phyloP scores from a whole-genome alignment of 2,113 vertebrate genomes.

The Entelurus aequoreus region DNA sequence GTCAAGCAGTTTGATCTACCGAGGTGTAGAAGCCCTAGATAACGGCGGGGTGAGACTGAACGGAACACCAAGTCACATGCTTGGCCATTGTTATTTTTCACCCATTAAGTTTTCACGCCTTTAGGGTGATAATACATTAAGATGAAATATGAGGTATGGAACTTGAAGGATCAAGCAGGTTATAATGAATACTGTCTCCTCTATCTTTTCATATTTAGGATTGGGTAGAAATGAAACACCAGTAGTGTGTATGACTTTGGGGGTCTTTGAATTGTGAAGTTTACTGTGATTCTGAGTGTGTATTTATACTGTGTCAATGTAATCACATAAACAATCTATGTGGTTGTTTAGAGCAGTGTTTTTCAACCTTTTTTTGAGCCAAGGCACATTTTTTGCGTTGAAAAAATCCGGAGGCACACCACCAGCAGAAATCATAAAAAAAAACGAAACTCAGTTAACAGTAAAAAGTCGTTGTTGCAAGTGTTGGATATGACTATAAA shows the following conservation, averaged over 20 bases:
- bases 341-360: no score
- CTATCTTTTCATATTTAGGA: constrained; percentile 51
- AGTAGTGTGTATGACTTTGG: constrained; percentile 5
- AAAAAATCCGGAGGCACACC: no score
- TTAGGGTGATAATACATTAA: constrained; percentile 50
- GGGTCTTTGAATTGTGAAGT: no score
- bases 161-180: constrained; percentile 36
- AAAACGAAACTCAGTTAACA: no score
- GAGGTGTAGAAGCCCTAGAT: constrained; percentile 61
- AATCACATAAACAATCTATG: no score
- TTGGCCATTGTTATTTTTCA: constrained; percentile 51
- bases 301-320: no score
- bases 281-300: no score
- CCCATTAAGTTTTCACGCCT: constrained; percentile 44
- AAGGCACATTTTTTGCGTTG: no score
- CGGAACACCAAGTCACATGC: constrained; percentile 44
- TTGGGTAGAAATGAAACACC: constrained; percentile 35
- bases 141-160: constrained; percentile 61
- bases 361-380: no score
- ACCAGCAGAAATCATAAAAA: no score
- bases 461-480: no score
- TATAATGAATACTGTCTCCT: constrained; percentile 59
- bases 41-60: constrained; percentile 61
- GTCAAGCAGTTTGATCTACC: constrained; percentile 56
- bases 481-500: no score